Percentiles rank a stretch among this genome's conserved stretches.
These are phyloP conservation scores for Lateolabrax maculatus DNA, from an alignment of 2,797 vertebrate genomes.

Conservation along the genomic window DNA sequence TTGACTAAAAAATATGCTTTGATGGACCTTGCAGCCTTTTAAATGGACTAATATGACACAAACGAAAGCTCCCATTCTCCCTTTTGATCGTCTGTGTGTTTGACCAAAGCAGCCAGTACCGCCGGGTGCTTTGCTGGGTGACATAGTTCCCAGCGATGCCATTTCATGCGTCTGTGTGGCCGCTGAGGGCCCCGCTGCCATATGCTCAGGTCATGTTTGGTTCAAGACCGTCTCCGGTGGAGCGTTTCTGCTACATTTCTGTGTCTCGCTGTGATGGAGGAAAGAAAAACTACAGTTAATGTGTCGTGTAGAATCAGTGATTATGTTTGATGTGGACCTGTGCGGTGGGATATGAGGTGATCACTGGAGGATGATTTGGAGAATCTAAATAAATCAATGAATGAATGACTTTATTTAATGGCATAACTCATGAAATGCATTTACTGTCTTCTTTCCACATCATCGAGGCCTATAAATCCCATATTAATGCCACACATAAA, in stretches of 20 bases:
- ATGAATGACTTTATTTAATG: slow-evolving; percentile 24
- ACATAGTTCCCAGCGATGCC: slow-evolving; percentile 10
- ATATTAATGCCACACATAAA: background rate
- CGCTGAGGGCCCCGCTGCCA: slow-evolving; percentile 32
- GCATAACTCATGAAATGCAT: slow-evolving; percentile 5
- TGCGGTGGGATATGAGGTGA: slow-evolving; percentile 2
- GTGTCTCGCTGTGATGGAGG: slow-evolving; percentile 7
- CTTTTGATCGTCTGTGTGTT: slow-evolving; percentile 6
- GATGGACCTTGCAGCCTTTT: background rate
- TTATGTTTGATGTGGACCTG: slow-evolving; percentile 26
- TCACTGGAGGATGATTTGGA: background rate
- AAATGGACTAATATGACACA: slow-evolving; percentile 1
- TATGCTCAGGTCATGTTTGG: slow-evolving; percentile 66
- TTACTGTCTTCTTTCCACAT: background rate
- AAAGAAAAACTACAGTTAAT: slow-evolving; percentile 18
- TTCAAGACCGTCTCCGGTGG: slow-evolving; percentile 43
- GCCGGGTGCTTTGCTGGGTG: background rate
- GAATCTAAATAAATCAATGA: background rate
- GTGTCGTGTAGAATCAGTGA: slow-evolving; percentile 48
- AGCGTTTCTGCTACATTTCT: slow-evolving; percentile 52
- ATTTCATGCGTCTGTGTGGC: slow-evolving; percentile 21
- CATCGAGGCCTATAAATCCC: background rate
- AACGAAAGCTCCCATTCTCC: background rate
- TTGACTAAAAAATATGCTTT: background rate
- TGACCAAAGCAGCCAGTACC: background rate